phyloP scores from a whole-genome alignment of 2,797 vertebrate genomes.

The Poecilia gillii region DNA sequence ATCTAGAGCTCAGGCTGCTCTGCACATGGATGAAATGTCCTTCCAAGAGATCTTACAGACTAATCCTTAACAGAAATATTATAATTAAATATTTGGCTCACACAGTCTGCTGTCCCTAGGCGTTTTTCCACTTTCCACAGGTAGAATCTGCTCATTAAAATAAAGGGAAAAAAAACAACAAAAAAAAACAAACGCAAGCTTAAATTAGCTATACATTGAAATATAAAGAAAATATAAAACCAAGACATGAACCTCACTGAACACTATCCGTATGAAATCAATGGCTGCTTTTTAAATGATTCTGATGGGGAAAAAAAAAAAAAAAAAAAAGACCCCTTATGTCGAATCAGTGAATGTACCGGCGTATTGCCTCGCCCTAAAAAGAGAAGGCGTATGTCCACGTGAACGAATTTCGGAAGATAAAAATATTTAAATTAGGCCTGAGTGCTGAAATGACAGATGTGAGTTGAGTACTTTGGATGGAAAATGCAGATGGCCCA shows the following conservation, averaged over 20 bases:
- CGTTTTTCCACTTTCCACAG: conserved; percentile 28
- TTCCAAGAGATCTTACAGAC: conserved; percentile 57
- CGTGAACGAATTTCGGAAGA: conserved; percentile 46
- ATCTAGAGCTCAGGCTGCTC: conserved; percentile 50
- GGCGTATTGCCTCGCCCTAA: conserved; percentile 38
- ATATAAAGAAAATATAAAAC: background rate
- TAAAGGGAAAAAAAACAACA: background rate
- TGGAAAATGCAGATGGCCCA: conserved; percentile 56
- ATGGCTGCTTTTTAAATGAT: background rate
- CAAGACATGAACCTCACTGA: background rate
- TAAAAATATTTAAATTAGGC: conserved; percentile 60
- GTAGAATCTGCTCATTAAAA: conserved; percentile 4
- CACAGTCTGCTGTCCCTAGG: conserved; percentile 41
- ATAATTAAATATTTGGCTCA: conserved; percentile 73
- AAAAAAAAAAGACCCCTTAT: conserved; percentile 11
- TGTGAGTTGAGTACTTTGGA: conserved; percentile 61
- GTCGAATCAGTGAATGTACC: conserved; percentile 1
- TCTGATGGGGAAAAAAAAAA: background rate
- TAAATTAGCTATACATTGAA: background rate
- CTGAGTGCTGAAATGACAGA: conserved; percentile 64
- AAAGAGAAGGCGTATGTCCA: conserved; percentile 23
- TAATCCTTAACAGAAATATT: conserved; percentile 70
- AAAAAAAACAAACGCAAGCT: background rate
- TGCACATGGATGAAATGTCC: conserved; percentile 51
- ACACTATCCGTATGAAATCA: background rate